Conservation (phyloP, 2,797 vertebrate species). For the Danio aesculapii region DNA sequence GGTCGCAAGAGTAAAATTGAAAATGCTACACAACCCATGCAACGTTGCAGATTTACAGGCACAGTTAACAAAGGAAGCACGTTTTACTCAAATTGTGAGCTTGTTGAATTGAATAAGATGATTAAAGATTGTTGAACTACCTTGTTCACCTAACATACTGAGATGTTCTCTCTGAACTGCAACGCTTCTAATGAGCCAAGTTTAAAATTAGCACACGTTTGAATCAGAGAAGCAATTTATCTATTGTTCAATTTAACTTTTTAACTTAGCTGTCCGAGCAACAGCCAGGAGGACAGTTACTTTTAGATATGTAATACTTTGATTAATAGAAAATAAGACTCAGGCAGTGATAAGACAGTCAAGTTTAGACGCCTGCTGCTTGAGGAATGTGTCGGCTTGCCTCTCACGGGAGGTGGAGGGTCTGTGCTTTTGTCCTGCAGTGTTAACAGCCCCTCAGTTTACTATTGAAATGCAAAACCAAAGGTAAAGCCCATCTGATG, state of each 20-base stretch:
- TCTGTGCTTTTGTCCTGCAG: constrained; percentile 43
- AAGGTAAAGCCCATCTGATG: constrained; percentile 26
- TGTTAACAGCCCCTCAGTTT: constrained; percentile 50
- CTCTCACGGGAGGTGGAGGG: constrained; percentile 30
- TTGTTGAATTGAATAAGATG: not conserved
- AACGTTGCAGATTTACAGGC: not conserved
- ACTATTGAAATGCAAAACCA: constrained; percentile 49
- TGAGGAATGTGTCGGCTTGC: constrained; percentile 56
- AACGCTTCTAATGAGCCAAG: not conserved
- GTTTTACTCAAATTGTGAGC: not conserved
- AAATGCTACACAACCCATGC: not conserved
- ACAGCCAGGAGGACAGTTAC: not conserved
- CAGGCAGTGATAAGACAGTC: constrained; percentile 53
- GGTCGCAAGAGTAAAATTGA: not conserved
- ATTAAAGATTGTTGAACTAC: not conserved
- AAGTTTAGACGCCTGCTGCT: constrained; percentile 49
- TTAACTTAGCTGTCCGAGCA: not conserved
- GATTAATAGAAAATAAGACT: too few relatives aligned
- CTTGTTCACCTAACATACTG: too few relatives aligned
- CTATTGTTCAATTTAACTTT: not conserved
- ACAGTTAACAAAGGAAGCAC: not conserved
- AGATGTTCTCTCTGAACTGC: not conserved
- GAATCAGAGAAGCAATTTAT: not conserved
- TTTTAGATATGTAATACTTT: not conserved
- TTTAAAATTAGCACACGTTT: not conserved